Conservation (phyloP, 2,888 invertebrate species). For the Disparrhopalites patrizii region DNA sequence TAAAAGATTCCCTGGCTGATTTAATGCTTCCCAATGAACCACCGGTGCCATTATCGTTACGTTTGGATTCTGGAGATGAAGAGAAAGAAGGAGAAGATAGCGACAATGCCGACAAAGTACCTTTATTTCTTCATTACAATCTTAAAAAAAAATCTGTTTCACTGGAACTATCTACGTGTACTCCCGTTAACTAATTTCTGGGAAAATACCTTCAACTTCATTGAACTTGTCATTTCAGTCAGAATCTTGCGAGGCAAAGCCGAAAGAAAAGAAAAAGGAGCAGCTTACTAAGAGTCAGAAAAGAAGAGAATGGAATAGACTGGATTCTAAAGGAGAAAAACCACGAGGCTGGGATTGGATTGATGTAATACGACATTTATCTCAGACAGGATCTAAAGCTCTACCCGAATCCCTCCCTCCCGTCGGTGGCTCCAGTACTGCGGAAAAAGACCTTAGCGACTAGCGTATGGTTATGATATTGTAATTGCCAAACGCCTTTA, state of each 20-base stretch:
- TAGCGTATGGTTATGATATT: background rate
- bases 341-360: slow-evolving; percentile 94
- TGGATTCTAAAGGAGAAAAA: slow-evolving; percentile 76
- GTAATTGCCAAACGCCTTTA: too few relatives aligned
- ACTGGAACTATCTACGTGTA: too few relatives aligned
- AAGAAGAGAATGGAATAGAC: slow-evolving; percentile 77
- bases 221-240: background rate
- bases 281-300: slow-evolving; percentile 90
- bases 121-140: too few relatives aligned
- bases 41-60: slow-evolving; percentile 16
- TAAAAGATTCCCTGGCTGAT: slow-evolving; percentile 76
- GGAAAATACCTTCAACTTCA: background rate
- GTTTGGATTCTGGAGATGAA: slow-evolving; percentile 20
- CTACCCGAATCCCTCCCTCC: background rate
- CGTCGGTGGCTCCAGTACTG: background rate
- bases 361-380: slow-evolving; percentile 91
- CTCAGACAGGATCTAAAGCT: slow-evolving; percentile 60
- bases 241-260: slow-evolving; percentile 17
- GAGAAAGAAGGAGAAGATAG: slow-evolving; percentile 14
- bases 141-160: too few relatives aligned
- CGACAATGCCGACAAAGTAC: background rate
- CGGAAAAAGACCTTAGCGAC: background rate
- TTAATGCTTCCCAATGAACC: slow-evolving; percentile 58
- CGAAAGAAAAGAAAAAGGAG: slow-evolving; percentile 51
- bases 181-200: background rate